phyloP scores from a whole-genome alignment of 2,888 invertebrate genomes.

The Geophilus truncorum region DNA sequence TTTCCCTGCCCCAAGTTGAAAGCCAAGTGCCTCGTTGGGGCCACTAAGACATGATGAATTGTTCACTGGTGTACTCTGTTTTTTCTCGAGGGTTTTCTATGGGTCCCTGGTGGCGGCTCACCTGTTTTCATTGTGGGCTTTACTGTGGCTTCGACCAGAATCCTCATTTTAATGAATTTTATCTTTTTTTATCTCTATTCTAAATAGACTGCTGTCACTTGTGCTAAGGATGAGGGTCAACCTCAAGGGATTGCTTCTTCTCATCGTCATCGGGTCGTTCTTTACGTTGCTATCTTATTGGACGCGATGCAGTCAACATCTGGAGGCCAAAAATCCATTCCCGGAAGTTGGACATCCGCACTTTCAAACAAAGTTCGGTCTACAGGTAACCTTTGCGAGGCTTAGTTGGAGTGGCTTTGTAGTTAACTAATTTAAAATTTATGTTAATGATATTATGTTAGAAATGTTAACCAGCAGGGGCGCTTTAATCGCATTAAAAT shows the following conservation, averaged over 20 bases:
- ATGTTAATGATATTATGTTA: no score
- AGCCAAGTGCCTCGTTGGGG: not conserved
- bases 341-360: not conserved
- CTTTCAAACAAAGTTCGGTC: constrained; percentile 28
- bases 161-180: not conserved
- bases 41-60: constrained; percentile 21
- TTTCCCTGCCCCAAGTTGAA: not conserved
- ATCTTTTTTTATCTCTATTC: not conserved
- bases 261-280: constrained; percentile 58
- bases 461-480: no score
- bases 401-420: no score
- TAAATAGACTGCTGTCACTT: constrained; percentile 7
- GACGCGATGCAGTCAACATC: constrained; percentile 64
- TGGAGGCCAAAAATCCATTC: not conserved
- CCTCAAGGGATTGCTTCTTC: constrained; percentile 65
- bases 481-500: not conserved
- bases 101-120: not conserved
- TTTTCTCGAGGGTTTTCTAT: not conserved
- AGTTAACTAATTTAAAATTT: no score
- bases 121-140: not conserved
- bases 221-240: constrained; percentile 62
- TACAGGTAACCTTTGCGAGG: no score
- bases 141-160: not conserved
- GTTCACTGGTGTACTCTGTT: not conserved
- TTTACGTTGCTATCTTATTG: constrained; percentile 67